phyloP scores from a whole-genome alignment of 2,888 invertebrate species.

The Gymnosoma rotundatum region DNA sequence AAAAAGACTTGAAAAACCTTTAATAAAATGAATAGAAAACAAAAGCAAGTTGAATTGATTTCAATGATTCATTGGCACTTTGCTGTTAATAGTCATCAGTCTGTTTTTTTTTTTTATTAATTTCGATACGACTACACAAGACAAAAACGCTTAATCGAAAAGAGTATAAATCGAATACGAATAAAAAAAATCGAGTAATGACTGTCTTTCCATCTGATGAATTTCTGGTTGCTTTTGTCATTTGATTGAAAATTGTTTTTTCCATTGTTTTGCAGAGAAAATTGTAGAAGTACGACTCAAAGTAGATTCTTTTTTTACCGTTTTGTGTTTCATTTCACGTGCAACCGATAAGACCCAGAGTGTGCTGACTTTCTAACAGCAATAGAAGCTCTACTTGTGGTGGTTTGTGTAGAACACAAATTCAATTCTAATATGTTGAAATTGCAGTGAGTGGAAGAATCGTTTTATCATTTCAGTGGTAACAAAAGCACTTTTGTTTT shows the following conservation, averaged over 20 bases:
- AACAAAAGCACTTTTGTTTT: slow-evolving; percentile 40
- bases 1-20: slow-evolving; percentile 11
- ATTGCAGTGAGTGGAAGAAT: slow-evolving; percentile 23
- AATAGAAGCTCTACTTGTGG: slow-evolving; percentile 14
- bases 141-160: slow-evolving; percentile 35
- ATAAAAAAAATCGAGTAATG: slow-evolving; percentile 45
- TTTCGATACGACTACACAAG: slow-evolving; percentile 7
- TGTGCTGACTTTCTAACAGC: slow-evolving; percentile 4
- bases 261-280: slow-evolving; percentile 54
- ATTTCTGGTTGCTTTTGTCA: slow-evolving; percentile 68
- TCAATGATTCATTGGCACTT: slow-evolving; percentile 70
- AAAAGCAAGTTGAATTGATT: slow-evolving; percentile 69
- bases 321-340: slow-evolving; percentile 43
- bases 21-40: slow-evolving; percentile 36
- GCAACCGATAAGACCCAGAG: slow-evolving; percentile 25
- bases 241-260: slow-evolving; percentile 68
- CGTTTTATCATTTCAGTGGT: slow-evolving; percentile 56
- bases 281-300: slow-evolving; percentile 14
- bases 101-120: slow-evolving; percentile 6
- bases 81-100: slow-evolving; percentile 60
- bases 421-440: slow-evolving; percentile 24
- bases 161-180: slow-evolving; percentile 37
- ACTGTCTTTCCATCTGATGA: slow-evolving; percentile 69
- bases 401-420: slow-evolving; percentile 24
- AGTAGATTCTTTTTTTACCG: neutral